phyloP scores from a whole-genome alignment of 2,113 vertebrate genomes.

The Pseudorasbora parva region DNA sequence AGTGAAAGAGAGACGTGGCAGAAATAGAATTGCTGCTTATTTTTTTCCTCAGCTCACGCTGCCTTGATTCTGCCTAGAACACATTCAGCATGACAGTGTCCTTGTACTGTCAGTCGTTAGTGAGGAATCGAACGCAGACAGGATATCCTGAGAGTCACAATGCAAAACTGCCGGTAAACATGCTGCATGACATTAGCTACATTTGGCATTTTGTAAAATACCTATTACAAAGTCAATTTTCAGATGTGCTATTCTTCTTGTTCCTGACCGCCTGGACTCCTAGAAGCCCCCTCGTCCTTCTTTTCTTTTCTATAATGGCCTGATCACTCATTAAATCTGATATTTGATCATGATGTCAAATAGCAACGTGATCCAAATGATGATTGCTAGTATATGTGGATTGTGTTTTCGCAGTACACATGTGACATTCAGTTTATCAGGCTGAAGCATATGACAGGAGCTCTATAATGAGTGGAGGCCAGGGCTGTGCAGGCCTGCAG shows the following conservation, averaged over 20 bases:
- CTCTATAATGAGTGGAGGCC: conserved; percentile 36
- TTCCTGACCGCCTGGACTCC: background rate
- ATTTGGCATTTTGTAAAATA: conserved; percentile 3
- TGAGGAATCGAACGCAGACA: background rate
- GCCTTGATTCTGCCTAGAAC: background rate
- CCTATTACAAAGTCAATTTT: conserved; percentile 26
- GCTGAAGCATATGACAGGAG: conserved; percentile 28
- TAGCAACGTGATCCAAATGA: conserved; percentile 37
- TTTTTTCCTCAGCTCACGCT: background rate
- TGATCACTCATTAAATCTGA: conserved; percentile 31
- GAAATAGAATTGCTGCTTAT: background rate
- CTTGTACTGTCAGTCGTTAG: conserved; percentile 22
- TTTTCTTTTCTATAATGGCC: conserved; percentile 25
- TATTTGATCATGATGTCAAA: conserved; percentile 40
- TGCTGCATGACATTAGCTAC: background rate
- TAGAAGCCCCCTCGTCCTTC: conserved; percentile 4
- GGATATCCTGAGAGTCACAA: conserved; percentile 3
- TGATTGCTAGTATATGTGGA: conserved; percentile 15
- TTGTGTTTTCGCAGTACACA: background rate
- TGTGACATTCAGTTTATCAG: conserved; percentile 46
- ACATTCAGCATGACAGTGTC: conserved; percentile 14
- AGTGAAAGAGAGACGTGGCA: background rate
- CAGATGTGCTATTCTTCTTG: background rate
- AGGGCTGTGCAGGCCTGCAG: conserved; percentile 37
- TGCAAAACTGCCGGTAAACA: conserved; percentile 12